Evolutionary conservation across 2,113 vertebrate genomes (phyloP), one percentile per base, ranked within the genome.

Genomic region (Brachyhypopomus occidentalis): DNA sequence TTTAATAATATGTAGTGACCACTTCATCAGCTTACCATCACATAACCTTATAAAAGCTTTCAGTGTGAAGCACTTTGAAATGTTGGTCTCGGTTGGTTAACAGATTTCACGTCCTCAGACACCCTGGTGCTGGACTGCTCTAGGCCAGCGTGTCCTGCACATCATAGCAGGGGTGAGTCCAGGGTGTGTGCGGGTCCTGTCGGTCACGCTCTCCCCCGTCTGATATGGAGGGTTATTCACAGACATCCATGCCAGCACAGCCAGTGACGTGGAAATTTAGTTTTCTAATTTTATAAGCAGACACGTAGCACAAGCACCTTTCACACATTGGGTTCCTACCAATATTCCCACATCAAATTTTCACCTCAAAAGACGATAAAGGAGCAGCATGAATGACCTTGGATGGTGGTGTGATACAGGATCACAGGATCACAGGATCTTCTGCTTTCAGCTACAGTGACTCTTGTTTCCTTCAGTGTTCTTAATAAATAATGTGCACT

Each of bases 371-470:
- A 17, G 34, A 25, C 34, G 38, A 27, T 38, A 60, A 30, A 41
- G 34, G 20, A 30, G 0, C 45, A 17, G 34, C 41, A 11, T 20
- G 27, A 64, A 63, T 16, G 66, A 63, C 67, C 73, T 71, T 71
- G 74, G 60, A 8, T 36, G 69, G 27, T 17, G 56, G n/a, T 55
- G 60, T 36, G 19, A 45, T 27, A 48, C 58, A 14, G 12, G 25
- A 17, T 45, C 41, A 52, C 38, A 8, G 14, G 63, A 34, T 45
- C 41, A 52, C 38, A 8, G 14, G 63, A 34, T 56, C 25, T 19
- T 59, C n/a, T 25, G 27, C 55, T 36, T 30, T 48, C 36, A 70
- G 36, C 55, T 71, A 38, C 71, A 58, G 66, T 71, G 25, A 60
- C 25, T n/a, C 38, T 60, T 52, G n/a, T 56, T 75, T 62, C 36